These are phyloP conservation scores for Panthera tigris DNA, from an alignment of 2,113 vertebrate genomes.

Conservation along the genomic window DNA sequence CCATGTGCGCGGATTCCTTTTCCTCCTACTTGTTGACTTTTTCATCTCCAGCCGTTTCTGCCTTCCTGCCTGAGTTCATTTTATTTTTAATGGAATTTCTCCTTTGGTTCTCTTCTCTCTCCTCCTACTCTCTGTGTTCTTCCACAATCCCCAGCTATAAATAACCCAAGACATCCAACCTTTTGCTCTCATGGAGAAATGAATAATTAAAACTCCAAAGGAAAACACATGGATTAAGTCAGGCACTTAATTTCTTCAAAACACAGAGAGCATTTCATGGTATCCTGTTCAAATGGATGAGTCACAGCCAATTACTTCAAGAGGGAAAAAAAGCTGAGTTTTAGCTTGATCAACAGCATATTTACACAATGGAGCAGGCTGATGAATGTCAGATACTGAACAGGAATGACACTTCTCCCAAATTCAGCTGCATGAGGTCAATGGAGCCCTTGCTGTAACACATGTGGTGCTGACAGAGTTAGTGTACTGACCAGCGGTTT, in stretches of 20 bases:
- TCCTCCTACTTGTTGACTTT: slow-evolving; percentile 50
- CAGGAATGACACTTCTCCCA: not conserved
- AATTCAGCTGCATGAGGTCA: not conserved
- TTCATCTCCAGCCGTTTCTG: not conserved
- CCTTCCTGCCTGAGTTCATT: slow-evolving; percentile 47
- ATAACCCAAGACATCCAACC: slow-evolving; percentile 63
- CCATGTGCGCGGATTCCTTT: not conserved
- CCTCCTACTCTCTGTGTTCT: slow-evolving; percentile 57
- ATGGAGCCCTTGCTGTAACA: not conserved
- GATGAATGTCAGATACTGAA: not conserved
- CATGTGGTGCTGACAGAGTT: not conserved
- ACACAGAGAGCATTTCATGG: slow-evolving; percentile 64
- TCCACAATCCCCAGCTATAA: slow-evolving; percentile 56
- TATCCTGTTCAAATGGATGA: slow-evolving; percentile 74
- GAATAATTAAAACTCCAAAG: slow-evolving; percentile 79
- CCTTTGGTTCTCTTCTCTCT: slow-evolving; percentile 35
- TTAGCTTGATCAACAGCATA: slow-evolving; percentile 41
- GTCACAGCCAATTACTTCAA: slow-evolving; percentile 74
- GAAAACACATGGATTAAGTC: slow-evolving; percentile 71
- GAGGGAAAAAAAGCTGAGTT: slow-evolving; percentile 54
- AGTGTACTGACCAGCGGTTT: not conserved
- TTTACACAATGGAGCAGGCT: slow-evolving; percentile 33
- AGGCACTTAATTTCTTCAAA: slow-evolving; percentile 79
- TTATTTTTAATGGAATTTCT: slow-evolving; percentile 69
- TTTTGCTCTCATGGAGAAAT: slow-evolving; percentile 73